Percentiles rank a stretch among this genome's conserved stretches.
These are phyloP conservation scores for Motacilla alba DNA, from an alignment of 2,113 vertebrate species.

Conservation along the genomic window DNA sequence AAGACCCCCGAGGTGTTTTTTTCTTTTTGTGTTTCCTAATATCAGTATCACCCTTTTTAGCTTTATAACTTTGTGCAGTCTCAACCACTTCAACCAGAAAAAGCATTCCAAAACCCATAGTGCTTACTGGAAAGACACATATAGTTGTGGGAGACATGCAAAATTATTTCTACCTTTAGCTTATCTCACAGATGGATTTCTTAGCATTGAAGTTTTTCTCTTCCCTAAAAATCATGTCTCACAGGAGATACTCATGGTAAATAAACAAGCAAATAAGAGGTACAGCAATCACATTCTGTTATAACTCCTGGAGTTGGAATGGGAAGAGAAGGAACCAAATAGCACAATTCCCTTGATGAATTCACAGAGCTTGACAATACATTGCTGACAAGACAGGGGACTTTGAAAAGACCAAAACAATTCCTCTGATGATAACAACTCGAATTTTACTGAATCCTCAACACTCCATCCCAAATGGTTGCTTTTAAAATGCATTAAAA, in stretches of 20 bases:
- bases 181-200: not conserved
- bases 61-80: not conserved
- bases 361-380: constrained; percentile 12
- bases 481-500: constrained; percentile 4
- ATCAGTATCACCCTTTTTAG: not conserved
- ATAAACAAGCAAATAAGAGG: not conserved
- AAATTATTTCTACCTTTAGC: not conserved
- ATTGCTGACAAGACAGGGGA: not conserved
- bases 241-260: not conserved
- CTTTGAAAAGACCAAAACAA: constrained; percentile 1
- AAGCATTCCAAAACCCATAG: not conserved
- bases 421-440: not conserved
- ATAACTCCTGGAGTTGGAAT: not conserved
- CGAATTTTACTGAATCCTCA: not conserved
- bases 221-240: not conserved
- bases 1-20: not conserved
- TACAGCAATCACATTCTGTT: not conserved
- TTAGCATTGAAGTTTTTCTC: not conserved
- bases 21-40: not conserved
- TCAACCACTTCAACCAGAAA: not conserved
- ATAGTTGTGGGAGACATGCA: not conserved
- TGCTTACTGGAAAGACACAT: not conserved
- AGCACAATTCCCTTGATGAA: constrained; percentile 14
- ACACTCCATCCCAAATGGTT: not conserved
- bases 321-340: not conserved